Percentiles rank a stretch among this genome's conserved stretches.
phyloP scores from a whole-genome alignment of 2,797 vertebrate species.

The Adrianichthys oophorus region DNA sequence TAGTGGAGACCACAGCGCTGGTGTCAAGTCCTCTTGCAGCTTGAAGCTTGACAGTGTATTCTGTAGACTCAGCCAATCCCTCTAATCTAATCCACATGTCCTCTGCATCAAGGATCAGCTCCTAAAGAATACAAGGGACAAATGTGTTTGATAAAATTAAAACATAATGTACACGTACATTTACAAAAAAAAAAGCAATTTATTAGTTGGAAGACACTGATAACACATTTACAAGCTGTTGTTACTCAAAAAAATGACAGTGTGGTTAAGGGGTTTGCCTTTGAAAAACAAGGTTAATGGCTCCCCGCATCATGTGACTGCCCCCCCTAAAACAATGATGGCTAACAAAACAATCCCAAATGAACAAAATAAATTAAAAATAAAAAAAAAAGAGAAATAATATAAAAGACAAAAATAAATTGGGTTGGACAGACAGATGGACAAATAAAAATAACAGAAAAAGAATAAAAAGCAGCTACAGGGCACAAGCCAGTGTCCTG shows the following conservation, averaged over 20 bases:
- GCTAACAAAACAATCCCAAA: too few species aligned
- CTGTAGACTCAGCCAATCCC: conserved; percentile 89
- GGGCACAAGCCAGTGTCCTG: too few species aligned
- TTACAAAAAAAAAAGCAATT: too few species aligned
- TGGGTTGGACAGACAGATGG: too few species aligned
- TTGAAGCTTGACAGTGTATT: conserved; percentile 90
- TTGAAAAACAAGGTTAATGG: too few species aligned
- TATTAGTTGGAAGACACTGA: conserved; percentile 9
- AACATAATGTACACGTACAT: not conserved
- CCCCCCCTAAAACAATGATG: too few species aligned
- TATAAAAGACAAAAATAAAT: too few species aligned
- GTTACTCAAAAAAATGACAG: conserved; percentile 13
- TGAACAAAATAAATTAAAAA: too few species aligned
- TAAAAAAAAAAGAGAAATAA: too few species aligned
- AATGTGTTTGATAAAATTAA: conserved; percentile 3
- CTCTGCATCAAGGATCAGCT: conserved; percentile 94
- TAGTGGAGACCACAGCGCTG: conserved; percentile 83
- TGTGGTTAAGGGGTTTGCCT: not conserved
- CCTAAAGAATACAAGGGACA: conserved; percentile 68
- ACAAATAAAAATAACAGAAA: too few species aligned
- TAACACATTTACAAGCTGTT: conserved; percentile 29
- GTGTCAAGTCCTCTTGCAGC: conserved; percentile 85
- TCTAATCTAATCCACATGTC: conserved; percentile 97
- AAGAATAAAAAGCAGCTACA: too few species aligned
- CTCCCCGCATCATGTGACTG: too few species aligned